Conservation (phyloP, 2,888 invertebrate genomes). For the Buathra laborator region DNA sequence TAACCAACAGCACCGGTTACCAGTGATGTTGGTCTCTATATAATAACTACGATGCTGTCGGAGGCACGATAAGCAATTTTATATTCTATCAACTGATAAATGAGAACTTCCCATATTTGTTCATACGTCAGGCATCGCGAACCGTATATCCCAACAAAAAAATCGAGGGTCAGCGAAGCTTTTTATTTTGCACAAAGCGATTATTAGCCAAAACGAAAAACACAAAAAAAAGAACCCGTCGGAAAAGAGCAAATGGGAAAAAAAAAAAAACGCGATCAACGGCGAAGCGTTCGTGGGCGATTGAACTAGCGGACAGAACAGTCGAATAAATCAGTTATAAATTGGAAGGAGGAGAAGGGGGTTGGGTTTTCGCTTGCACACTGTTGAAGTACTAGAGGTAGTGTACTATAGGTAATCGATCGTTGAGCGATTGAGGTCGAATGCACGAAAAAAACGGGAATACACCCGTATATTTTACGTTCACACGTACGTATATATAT, state of each 20-base stretch:
- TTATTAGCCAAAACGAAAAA: conserved; percentile 37
- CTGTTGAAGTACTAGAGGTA: conserved; percentile 12
- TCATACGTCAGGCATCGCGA: background rate
- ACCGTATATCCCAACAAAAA: background rate
- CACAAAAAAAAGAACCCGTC: background rate
- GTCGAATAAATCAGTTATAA: conserved; percentile 62
- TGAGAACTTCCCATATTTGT: background rate
- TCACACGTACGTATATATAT: conserved; percentile 3
- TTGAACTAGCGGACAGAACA: conserved; percentile 33
- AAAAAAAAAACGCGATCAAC: conserved; percentile 34
- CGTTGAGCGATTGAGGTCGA: conserved; percentile 64
- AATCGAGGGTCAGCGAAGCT: conserved; percentile 3
- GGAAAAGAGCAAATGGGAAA: background rate
- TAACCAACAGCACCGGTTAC: conserved; percentile 2
- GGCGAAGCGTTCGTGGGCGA: conserved; percentile 15
- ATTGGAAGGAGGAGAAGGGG: conserved; percentile 29
- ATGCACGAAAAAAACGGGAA: conserved; percentile 38
- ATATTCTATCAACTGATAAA: background rate
- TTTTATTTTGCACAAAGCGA: conserved; percentile 24
- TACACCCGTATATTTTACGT: conserved; percentile 19
- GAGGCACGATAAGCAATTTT: background rate
- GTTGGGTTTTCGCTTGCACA: conserved; percentile 34
- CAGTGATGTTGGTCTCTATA: background rate
- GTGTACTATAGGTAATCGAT: conserved; percentile 60
- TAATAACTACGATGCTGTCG: background rate